A percentile compares a stretch with the other conserved stretches of the same genome.
phyloP scores from a whole-genome alignment of 2,113 vertebrate genomes.

The Leucoraja erinaceus region DNA sequence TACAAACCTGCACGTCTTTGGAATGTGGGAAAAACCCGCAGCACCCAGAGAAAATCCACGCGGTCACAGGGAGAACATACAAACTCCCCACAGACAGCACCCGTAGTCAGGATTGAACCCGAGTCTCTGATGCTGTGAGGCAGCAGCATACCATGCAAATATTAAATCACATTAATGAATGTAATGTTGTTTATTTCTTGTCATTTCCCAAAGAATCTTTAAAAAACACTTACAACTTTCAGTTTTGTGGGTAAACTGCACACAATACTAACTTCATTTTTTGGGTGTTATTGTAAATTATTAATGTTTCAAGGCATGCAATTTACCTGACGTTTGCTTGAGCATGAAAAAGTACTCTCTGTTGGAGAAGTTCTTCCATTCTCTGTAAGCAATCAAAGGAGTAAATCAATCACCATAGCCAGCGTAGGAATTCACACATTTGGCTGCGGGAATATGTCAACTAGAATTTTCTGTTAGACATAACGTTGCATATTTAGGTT shows the following conservation, averaged over 20 bases:
- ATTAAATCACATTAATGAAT: not conserved
- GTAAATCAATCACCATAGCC: not conserved
- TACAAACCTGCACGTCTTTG: no score
- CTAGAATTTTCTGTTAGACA: no score
- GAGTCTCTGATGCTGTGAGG: no score
- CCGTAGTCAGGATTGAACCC: no score
- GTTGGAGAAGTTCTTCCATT: slow-evolving; percentile 23
- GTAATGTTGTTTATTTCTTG: not conserved
- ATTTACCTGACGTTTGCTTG: slow-evolving; percentile 16
- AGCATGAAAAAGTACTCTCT: not conserved
- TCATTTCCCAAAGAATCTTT: not conserved
- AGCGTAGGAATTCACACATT: not conserved
- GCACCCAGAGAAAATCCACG: no score
- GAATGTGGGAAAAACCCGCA: no score
- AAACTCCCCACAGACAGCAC: no score
- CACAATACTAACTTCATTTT: not conserved
- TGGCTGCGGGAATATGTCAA: not conserved
- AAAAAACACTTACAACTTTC: not conserved
- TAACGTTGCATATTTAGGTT: no score
- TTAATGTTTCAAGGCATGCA: not conserved
- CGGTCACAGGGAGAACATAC: no score
- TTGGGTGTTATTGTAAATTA: not conserved
- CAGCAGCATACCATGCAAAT: not conserved
- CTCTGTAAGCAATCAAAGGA: not conserved
- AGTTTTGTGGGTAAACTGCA: not conserved